Conservation (phyloP, 2,888 invertebrate genomes). For the Oscheius sp. region DNA sequence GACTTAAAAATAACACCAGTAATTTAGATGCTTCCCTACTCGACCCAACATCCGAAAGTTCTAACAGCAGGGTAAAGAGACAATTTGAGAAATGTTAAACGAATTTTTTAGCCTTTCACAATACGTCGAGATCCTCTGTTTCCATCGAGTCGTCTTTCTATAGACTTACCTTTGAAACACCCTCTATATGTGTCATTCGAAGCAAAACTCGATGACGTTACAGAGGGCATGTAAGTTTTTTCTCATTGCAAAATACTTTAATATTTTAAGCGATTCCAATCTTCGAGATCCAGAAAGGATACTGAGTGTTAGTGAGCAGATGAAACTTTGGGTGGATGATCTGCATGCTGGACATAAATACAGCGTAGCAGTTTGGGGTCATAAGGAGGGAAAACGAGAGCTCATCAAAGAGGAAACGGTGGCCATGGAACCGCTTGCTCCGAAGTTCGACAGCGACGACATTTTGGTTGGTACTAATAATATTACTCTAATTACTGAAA, state of each 20-base stretch:
- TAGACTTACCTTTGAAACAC: constrained; percentile 56
- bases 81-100: neutral
- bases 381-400: constrained; percentile 54
- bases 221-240: constrained; percentile 33
- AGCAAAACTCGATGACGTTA: constrained; percentile 64
- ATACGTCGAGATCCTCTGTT: constrained; percentile 55
- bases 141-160: constrained; percentile 59
- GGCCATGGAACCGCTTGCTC: constrained; percentile 62
- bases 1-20: neutral
- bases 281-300: constrained; percentile 14
- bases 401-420: constrained; percentile 66
- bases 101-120: constrained; percentile 37
- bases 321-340: constrained; percentile 20
- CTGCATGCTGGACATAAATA: constrained; percentile 23
- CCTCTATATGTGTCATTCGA: constrained; percentile 61
- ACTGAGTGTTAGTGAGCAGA: neutral
- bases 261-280: constrained; percentile 9
- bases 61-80: neutral
- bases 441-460: constrained; percentile 48
- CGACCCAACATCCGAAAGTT: neutral
- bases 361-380: constrained; percentile 64
- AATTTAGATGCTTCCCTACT: constrained; percentile 3
- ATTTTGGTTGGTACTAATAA: constrained; percentile 58
- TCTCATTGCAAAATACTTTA: neutral
- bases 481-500: constrained; percentile 63